These are phyloP conservation scores for Alca torda DNA, from an alignment of 2,797 vertebrate genomes.

Conservation along the genomic window DNA sequence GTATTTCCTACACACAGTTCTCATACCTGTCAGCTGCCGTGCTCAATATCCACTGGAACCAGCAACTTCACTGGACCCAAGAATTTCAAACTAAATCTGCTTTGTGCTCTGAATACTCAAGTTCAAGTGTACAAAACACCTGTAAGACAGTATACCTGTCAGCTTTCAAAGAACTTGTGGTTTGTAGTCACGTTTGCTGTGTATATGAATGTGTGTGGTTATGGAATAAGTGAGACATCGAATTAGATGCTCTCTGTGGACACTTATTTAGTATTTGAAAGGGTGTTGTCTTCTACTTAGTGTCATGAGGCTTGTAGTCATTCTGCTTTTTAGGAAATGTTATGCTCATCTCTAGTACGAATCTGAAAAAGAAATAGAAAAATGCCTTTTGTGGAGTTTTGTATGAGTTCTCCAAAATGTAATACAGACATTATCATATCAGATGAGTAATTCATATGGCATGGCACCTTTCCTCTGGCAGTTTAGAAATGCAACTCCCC, in stretches of 20 bases:
- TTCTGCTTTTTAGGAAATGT: conserved; percentile 18
- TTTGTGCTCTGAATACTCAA: not conserved
- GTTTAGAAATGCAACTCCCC: conserved; percentile 15
- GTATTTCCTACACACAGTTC: conserved; percentile 69
- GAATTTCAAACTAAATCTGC: conserved; percentile 37
- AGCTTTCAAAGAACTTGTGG: not conserved
- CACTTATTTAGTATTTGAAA: conserved; percentile 4
- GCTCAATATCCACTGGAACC: conserved; percentile 39
- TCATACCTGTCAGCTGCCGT: conserved; percentile 56
- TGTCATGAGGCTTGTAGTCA: not conserved
- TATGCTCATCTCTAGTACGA: not conserved
- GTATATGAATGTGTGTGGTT: not conserved
- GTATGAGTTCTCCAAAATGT: not conserved
- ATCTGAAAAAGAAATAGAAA: not conserved
- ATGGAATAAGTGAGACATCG: not conserved
- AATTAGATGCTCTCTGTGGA: not conserved
- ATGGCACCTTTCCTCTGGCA: conserved; percentile 38
- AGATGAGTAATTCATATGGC: conserved; percentile 33
- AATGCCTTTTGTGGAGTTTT: not conserved
- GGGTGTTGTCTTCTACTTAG: not conserved
- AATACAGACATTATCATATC: conserved; percentile 29
- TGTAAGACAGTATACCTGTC: not conserved
- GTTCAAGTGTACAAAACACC: not conserved
- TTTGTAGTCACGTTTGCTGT: not conserved
- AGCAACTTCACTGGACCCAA: conserved; percentile 42